Base-by-base conservation (phyloP, 1,140 invertebrate genomes). In the Papilio polyxenes region DNA sequence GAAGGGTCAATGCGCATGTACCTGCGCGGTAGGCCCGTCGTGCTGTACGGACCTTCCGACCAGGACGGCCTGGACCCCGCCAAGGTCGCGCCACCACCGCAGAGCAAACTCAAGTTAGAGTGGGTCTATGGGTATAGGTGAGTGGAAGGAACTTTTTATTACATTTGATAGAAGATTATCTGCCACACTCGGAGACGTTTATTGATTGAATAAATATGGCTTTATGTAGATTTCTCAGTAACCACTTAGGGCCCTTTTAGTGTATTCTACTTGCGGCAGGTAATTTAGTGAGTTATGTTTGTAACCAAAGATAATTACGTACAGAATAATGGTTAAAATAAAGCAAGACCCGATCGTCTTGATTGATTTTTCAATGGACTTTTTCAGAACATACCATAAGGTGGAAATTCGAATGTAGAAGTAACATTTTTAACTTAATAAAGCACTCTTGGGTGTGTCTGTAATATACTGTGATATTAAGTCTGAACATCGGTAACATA, bases 21-120 rank as follows among this genome's bases (percentile, higher is more conserved):
- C 94, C 94, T 99, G 1, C 95, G 97, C n/a, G 98, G 98, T 6
- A 95, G 98, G 79, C 97, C 97, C 0, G 95, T 98, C 48, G 95
- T 97, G 51, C 93, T 99, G 78, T 96, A 98, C 89, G 96, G 97
- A 9, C 98, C 98, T 3, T 95, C 96, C 20, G 95, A 96, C 49
- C 89, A 96, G 13, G 97, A 97, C 53, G 95, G 92, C 78, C 97
- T 97, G 91, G 97, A 97, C 88, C 96, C 97, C 17, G 96, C 96
- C 85, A 98, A 97, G 95, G 97, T 98, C 40, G 96, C 96, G 49
- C 97, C 96, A 7, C 96, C 97, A 11, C 98, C 98, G 9, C 95
- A 96, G 20, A 96, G 96, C 87, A 97, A 97, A 92, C 96, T 99
- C 13, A 98, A 98, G 91, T 94, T 99, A 17, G 98, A 99, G 92